Base-by-base conservation (phyloP, 2,113 vertebrate genomes). In the Abramis brama region DNA sequence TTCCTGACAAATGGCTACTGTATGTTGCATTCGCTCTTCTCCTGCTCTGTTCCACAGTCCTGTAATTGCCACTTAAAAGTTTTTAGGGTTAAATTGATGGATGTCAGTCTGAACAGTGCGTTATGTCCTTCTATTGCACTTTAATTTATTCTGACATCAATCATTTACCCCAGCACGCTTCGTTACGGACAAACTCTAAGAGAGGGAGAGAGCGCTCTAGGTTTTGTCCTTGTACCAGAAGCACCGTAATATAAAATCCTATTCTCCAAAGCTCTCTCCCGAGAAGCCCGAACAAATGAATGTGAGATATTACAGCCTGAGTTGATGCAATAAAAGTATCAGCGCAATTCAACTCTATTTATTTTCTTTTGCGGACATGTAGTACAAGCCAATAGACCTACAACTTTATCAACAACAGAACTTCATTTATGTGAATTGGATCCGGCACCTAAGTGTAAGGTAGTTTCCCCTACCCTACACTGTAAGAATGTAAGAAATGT, bases 81-180 rank as follows among this genome's bases (percentile, higher is more conserved):
- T 92, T 93, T 92, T 88, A 88, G 88, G 71, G 88, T 90, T 84
- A 92, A 93, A 93, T 91, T 94, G 93, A 94, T 94, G 92, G 92
- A 94, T 94, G 89, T 90, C 91, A 86, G 89, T 88, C 85, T 90
- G 91, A 90, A 91, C 90, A 79, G 59, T 80, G 88, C 89, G 86
- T 91, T 87, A 73, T 62, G 93, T 93, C 93, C 93, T 97, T 94
- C 92, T 91, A 90, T 92, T 93, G 92, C 91, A 92, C 92, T 93
- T 94, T 93, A 92, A 94, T 94, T 93, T 83, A 88, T 86, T 90
- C 89, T 74, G 89, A 89, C 91, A 94, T 95, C 94, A 93, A 93
- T 95, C 94, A 93, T 92, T 91, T 91, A 9, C 70, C 75, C 78
- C 85, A 30, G 77, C 87, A 91, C 86, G 85, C 85, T 92, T 89